Percentiles rank a stretch among this genome's conserved stretches.
Conservation (phyloP, 2,888 invertebrate genomes). For the Drosophila diplacantha region DNA sequence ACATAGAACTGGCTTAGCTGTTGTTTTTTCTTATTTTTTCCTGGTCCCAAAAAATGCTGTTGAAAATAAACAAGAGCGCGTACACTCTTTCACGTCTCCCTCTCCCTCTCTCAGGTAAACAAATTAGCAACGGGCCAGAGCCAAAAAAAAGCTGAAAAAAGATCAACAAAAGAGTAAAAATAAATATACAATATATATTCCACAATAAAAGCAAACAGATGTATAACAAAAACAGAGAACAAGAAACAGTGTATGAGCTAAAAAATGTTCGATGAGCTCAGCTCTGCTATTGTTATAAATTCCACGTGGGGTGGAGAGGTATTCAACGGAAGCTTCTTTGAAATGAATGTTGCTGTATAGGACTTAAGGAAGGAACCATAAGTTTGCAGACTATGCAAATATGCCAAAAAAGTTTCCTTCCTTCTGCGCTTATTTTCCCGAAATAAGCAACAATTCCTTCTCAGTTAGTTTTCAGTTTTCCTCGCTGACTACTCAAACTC, state of each 20-base stretch:
- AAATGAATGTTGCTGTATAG: slow-evolving; percentile 33
- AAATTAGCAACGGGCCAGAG: slow-evolving; percentile 47
- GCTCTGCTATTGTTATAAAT: slow-evolving; percentile 43
- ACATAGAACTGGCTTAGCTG: slow-evolving; percentile 2
- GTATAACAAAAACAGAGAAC: slow-evolving; percentile 36
- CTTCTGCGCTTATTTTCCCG: slow-evolving; percentile 1
- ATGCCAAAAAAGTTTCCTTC: slow-evolving; percentile 46
- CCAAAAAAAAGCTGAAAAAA: slow-evolving; percentile 27
- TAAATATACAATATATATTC: slow-evolving; percentile 41
- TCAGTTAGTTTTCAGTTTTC: slow-evolving; percentile 21
- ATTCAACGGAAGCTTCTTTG: slow-evolving; percentile 46
- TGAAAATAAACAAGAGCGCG: slow-evolving; percentile 49
- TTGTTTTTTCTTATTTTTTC: slow-evolving; percentile 42
- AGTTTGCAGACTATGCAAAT: slow-evolving; percentile 50
- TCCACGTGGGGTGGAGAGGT: slow-evolving; percentile 5
- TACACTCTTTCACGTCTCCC: slow-evolving; percentile 7
- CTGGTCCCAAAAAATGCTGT: slow-evolving; percentile 34
- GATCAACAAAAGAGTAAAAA: slow-evolving; percentile 31
- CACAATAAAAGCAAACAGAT: slow-evolving; percentile 56
- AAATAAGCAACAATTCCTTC: slow-evolving; percentile 35
- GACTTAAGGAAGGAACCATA: slow-evolving; percentile 39
- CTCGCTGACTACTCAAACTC: slow-evolving; percentile 3
- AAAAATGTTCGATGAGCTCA: slow-evolving; percentile 62
- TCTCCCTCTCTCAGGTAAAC: slow-evolving; percentile 48
- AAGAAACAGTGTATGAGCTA: slow-evolving; percentile 41